Percentiles rank a stretch among this genome's conserved stretches.
phyloP scores from a whole-genome alignment of 2,113 vertebrate species.

The Thomomys bottae region DNA sequence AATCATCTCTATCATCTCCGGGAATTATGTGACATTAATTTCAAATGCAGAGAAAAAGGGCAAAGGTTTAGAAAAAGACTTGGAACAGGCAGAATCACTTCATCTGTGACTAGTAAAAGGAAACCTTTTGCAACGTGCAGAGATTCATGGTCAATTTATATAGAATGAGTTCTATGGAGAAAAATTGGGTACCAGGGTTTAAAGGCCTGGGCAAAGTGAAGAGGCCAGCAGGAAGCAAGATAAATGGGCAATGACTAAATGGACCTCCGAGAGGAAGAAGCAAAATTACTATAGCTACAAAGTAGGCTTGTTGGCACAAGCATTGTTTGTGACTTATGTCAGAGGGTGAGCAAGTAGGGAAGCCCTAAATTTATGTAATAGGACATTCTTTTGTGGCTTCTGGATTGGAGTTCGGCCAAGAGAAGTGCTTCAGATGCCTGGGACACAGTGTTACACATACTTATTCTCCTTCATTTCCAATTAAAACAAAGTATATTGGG shows the following conservation, averaged over 20 bases:
- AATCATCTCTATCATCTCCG: not conserved
- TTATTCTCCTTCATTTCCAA: constrained; percentile 46
- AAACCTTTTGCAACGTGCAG: not conserved
- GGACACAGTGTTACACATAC: constrained; percentile 9
- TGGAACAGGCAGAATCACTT: not conserved
- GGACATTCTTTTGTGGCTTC: constrained; percentile 62
- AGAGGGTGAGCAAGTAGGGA: constrained; percentile 20
- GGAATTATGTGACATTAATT: not conserved
- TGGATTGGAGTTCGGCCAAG: constrained; percentile 49
- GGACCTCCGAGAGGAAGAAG: constrained; percentile 51
- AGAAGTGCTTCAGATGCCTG: constrained; percentile 36
- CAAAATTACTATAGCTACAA: not conserved
- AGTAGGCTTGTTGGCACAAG: constrained; percentile 40
- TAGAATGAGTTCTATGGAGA: not conserved
- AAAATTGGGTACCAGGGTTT: not conserved
- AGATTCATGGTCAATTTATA: not conserved
- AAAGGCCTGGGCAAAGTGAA: not conserved
- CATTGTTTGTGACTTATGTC: constrained; percentile 62
- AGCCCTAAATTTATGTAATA: constrained; percentile 38
- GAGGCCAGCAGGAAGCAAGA: constrained; percentile 8
- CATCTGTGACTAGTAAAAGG: not conserved
- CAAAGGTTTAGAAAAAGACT: not conserved
- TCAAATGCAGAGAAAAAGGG: not conserved
- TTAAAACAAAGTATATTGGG: constrained; percentile 35
- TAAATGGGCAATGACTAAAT: constrained; percentile 26